These are phyloP conservation scores for Lepus timidus DNA, from an alignment of 2,113 vertebrate genomes.

Conservation along the genomic window DNA sequence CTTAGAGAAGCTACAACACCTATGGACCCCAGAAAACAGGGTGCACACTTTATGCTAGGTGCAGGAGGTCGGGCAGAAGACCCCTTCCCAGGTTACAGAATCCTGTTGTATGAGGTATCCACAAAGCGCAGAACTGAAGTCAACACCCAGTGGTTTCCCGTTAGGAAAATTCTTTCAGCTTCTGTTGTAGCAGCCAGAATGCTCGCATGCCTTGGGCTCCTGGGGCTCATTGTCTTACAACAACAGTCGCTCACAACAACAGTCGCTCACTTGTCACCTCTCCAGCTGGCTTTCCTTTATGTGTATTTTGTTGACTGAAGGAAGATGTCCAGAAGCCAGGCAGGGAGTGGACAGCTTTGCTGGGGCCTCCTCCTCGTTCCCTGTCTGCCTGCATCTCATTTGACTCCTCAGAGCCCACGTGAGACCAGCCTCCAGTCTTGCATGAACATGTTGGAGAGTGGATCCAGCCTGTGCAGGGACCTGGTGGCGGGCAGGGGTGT, in stretches of 20 bases:
- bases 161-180: conserved; percentile 75
- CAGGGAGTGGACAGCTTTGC: not conserved
- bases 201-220: conserved; percentile 69
- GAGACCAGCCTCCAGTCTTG: conserved; percentile 25
- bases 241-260: conserved; percentile 46
- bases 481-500: not conserved
- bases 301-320: conserved; percentile 70
- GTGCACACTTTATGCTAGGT: not conserved
- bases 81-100: fast-evolving
- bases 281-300: conserved; percentile 65
- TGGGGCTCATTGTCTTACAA: conserved; percentile 73
- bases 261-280: conserved; percentile 69
- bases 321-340: conserved; percentile 40
- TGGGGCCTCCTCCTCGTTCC: not conserved
- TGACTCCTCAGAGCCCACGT: not conserved
- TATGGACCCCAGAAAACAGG: not conserved
- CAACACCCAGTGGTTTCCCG: conserved; percentile 68
- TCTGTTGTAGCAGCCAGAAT: conserved; percentile 71
- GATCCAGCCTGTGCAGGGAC: not conserved
- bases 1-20: not conserved
- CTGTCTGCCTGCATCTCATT: not conserved
- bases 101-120: not conserved
- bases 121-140: not conserved
- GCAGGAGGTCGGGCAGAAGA: not conserved
- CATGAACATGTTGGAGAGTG: not conserved